Percentiles rank a stretch among this genome's conserved stretches.
phyloP scores from a whole-genome alignment of 2,797 vertebrate genomes.

The Gadopsis marmoratus region DNA sequence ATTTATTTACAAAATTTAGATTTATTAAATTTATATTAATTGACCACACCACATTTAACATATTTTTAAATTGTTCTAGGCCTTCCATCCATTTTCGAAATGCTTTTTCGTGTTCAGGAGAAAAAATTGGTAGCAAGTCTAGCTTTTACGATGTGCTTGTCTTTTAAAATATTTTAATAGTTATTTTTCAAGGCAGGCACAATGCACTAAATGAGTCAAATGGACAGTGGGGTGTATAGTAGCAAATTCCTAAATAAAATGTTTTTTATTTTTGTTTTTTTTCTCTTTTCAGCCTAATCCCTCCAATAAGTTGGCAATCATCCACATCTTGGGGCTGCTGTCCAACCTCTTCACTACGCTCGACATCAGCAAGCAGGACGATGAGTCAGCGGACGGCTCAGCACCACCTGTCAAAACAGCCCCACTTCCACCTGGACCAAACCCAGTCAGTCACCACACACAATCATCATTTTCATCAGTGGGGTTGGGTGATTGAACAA shows the following conservation, averaged over 20 bases:
- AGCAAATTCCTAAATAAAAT: slow-evolving; percentile 10
- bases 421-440: slow-evolving; percentile 93
- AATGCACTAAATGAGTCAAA: slow-evolving; percentile 8
- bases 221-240: not conserved
- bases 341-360: slow-evolving; percentile 98
- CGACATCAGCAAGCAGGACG: slow-evolving; percentile 97
- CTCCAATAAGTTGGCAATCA: slow-evolving; percentile 97
- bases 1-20: not conserved
- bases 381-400: slow-evolving; percentile 90
- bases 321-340: slow-evolving; percentile 97
- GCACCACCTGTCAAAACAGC: slow-evolving; percentile 91
- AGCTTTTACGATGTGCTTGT: slow-evolving; percentile 8
- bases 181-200: slow-evolving; percentile 16
- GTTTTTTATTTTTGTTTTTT: not conserved
- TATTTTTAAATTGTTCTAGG: not conserved
- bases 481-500: not conserved
- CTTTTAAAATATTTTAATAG: slow-evolving; percentile 18
- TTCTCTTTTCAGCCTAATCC: slow-evolving; percentile 91
- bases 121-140: not conserved
- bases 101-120: not conserved
- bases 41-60: not conserved
- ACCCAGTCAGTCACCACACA: slow-evolving; percentile 90
- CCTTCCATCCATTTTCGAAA: not conserved
- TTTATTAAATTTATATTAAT: not conserved
- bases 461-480: not conserved